A percentile compares a stretch with the other conserved stretches of the same genome.
Conservation (phyloP, 2,888 invertebrate species). For the Tetramorium bicarinatum region DNA sequence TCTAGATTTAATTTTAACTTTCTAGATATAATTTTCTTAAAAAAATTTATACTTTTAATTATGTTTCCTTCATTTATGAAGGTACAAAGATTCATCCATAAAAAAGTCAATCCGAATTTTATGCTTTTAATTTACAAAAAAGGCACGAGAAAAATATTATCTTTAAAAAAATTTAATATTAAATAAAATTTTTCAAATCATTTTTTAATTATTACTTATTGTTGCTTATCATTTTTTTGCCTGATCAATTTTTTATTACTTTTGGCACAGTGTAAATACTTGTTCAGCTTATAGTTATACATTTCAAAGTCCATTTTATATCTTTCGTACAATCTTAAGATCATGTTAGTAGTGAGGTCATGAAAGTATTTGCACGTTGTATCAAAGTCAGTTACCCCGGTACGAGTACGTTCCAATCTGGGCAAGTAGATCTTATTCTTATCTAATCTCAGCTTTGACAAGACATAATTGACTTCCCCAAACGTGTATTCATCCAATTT, state of each 20-base stretch:
- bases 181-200: not conserved
- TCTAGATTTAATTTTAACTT: too few species aligned
- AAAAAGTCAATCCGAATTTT: not conserved
- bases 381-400: slow-evolving; percentile 79
- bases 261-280: slow-evolving; percentile 79
- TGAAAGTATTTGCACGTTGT: slow-evolving; percentile 83
- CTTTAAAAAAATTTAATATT: not conserved
- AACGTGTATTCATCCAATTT: slow-evolving; percentile 81
- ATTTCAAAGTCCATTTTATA: slow-evolving; percentile 85
- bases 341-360: slow-evolving; percentile 75
- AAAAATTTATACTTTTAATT: not conserved
- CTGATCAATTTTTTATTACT: slow-evolving; percentile 27
- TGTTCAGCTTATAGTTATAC: slow-evolving; percentile 81
- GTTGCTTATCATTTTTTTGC: not conserved
- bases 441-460: slow-evolving; percentile 74
- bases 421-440: slow-evolving; percentile 71
- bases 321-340: slow-evolving; percentile 79
- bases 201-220: not conserved
- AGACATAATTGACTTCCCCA: slow-evolving; percentile 77
- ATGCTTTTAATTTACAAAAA: slow-evolving; percentile 7
- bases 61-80: slow-evolving; percentile 6
- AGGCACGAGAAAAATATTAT: not conserved
- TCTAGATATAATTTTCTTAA: not conserved
- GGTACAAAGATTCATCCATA: not conserved
- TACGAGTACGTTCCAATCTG: slow-evolving; percentile 75